These are phyloP conservation scores for Brachionichthys hirsutus DNA, from an alignment of 2,113 vertebrate genomes.

Conservation along the genomic window DNA sequence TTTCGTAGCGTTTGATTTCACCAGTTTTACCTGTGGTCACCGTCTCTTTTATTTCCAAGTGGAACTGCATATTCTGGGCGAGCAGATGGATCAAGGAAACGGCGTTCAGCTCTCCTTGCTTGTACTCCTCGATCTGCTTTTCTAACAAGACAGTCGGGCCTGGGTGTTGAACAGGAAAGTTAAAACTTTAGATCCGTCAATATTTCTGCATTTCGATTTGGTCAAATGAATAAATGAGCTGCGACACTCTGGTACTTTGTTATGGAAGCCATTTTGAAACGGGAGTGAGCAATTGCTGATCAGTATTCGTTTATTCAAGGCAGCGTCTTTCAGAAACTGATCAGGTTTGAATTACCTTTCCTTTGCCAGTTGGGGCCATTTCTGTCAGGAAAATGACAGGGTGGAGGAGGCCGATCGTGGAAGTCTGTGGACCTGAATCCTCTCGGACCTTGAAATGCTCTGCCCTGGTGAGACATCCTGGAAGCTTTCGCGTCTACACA, in stretches of 20 bases:
- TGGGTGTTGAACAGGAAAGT: not conserved
- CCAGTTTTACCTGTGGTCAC: slow-evolving; percentile 78
- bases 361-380: no score
- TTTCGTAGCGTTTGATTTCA: no score
- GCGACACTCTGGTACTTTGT: no score
- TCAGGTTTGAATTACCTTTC: no score
- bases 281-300: no score
- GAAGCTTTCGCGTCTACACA: not conserved
- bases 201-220: no score
- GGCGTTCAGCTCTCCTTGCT: slow-evolving; percentile 74
- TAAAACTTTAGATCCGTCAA: not conserved
- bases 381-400: no score
- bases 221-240: no score
- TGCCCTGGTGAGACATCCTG: slow-evolving; percentile 32
- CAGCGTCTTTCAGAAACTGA: no score
- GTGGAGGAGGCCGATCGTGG: slow-evolving; percentile 20
- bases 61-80: slow-evolving; percentile 72
- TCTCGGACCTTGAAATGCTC: slow-evolving; percentile 40
- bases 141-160: slow-evolving; percentile 42
- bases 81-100: slow-evolving; percentile 86
- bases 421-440: slow-evolving; percentile 44
- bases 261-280: no score
- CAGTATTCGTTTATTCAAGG: no score
- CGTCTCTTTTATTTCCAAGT: slow-evolving; percentile 88
- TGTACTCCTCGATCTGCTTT: slow-evolving; percentile 79